These are phyloP conservation scores for Siniperca chuatsi DNA, from an alignment of 2,113 vertebrate species.

Conservation along the genomic window DNA sequence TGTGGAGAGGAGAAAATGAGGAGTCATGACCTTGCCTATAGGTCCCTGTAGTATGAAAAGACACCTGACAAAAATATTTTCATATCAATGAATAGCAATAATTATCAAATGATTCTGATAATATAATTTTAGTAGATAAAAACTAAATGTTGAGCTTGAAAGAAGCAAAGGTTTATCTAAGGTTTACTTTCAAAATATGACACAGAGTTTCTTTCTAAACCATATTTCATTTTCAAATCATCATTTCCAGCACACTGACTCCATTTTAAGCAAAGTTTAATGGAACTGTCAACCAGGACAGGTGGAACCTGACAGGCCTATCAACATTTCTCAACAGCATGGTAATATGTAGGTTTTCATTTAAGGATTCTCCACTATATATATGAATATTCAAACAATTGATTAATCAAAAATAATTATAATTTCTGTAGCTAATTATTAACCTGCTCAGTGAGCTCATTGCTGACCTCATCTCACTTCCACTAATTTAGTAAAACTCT, in stretches of 20 bases:
- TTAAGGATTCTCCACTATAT: no score
- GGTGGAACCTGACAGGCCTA: conserved; percentile 17
- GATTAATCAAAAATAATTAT: conserved; percentile 16
- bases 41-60: neutral
- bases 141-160: neutral
- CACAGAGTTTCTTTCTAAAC: neutral
- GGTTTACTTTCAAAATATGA: neutral
- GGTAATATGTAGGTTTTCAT: conserved; percentile 1
- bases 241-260: neutral
- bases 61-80: neutral
- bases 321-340: conserved; percentile 6
- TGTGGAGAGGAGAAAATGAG: conserved; percentile 17
- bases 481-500: neutral
- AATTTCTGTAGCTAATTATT: conserved; percentile 8
- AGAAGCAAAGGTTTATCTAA: neutral
- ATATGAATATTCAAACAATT: neutral
- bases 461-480: neutral
- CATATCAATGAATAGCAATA: neutral
- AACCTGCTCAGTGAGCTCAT: neutral
- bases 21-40: neutral
- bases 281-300: conserved; percentile 8
- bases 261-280: neutral
- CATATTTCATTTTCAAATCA: conserved; percentile 10
- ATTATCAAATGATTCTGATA: neutral
- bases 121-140: neutral